These are phyloP conservation scores for Parnassius apollo DNA, from an alignment of 2,888 invertebrate species.

Conservation along the genomic window DNA sequence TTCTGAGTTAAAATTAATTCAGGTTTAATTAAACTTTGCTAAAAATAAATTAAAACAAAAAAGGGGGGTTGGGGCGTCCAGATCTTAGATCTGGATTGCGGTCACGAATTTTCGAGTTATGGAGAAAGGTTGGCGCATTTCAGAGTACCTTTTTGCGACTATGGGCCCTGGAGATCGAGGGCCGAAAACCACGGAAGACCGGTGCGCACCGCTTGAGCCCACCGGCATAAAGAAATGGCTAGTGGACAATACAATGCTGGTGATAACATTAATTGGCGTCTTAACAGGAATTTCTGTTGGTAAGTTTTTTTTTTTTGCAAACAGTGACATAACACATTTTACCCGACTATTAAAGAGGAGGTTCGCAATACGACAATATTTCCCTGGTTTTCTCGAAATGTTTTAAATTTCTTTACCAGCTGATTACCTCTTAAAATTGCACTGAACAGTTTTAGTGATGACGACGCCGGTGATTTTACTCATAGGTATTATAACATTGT, in stretches of 20 bases:
- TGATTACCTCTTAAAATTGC: too few relatives aligned
- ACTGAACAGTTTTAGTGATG: too few relatives aligned
- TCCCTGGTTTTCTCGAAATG: too few relatives aligned
- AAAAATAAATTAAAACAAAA: slow-evolving; percentile 24
- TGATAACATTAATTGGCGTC: slow-evolving; percentile 90
- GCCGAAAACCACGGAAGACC: slow-evolving; percentile 82
- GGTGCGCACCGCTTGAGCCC: slow-evolving; percentile 83
- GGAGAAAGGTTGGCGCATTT: slow-evolving; percentile 85
- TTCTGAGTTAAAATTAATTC: background rate
- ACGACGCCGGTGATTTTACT: too few relatives aligned
- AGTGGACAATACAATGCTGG: slow-evolving; percentile 87
- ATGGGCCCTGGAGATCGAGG: slow-evolving; percentile 85
- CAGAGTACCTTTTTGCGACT: slow-evolving; percentile 91
- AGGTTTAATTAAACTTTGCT: background rate
- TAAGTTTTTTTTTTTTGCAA: slow-evolving; percentile 51
- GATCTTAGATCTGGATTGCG: slow-evolving; percentile 49
- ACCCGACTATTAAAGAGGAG: too few relatives aligned
- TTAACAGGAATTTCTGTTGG: slow-evolving; percentile 87
- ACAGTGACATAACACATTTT: too few relatives aligned
- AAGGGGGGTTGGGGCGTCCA: slow-evolving; percentile 33
- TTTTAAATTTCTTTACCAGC: too few relatives aligned
- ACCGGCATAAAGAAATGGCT: slow-evolving; percentile 86
- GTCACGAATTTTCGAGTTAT: slow-evolving; percentile 64
- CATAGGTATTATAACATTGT: too few relatives aligned
- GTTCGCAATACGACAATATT: too few relatives aligned